A percentile compares a stretch with the other conserved stretches of the same genome.
phyloP scores from a whole-genome alignment of 1,140 invertebrate genomes.

The Sycophaga agraensis region DNA sequence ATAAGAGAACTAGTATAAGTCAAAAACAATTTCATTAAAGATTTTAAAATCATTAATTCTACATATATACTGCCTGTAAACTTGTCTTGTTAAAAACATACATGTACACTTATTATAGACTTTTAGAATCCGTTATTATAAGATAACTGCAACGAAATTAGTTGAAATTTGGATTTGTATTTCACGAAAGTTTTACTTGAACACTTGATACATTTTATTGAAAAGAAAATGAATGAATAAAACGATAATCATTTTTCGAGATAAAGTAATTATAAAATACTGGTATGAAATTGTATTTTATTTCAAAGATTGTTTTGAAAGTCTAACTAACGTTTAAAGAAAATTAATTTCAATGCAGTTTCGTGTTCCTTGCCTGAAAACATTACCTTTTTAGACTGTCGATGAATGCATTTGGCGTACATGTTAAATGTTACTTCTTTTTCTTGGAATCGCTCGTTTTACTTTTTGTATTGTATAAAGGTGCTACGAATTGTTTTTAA shows the following conservation, averaged over 20 bases:
- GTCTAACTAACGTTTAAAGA: not conserved
- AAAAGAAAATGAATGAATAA: not conserved
- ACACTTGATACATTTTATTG: not conserved
- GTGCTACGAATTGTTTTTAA: conserved; percentile 4
- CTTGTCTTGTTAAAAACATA: not conserved
- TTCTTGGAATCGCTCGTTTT: not conserved
- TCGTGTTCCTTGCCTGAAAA: conserved; percentile 2
- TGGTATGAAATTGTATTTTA: not conserved
- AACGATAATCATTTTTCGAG: not conserved
- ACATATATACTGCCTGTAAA: conserved; percentile 5
- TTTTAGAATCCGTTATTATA: not conserved
- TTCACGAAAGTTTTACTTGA: not conserved
- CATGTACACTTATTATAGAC: not conserved
- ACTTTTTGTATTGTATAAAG: not conserved
- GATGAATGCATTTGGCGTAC: conserved; percentile 17
- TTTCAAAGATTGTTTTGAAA: too few relatives aligned
- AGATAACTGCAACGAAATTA: conserved; percentile 10
- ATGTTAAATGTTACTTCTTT: conserved; percentile 13
- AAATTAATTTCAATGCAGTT: conserved; percentile 20
- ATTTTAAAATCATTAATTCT: not conserved
- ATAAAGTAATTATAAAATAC: conserved; percentile 1
- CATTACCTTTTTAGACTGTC: conserved; percentile 15
- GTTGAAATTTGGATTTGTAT: not conserved
- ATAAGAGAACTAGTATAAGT: too few relatives aligned
- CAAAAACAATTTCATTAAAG: not conserved